phyloP scores from a whole-genome alignment of 2,888 invertebrate species.

The Pecten maximus region DNA sequence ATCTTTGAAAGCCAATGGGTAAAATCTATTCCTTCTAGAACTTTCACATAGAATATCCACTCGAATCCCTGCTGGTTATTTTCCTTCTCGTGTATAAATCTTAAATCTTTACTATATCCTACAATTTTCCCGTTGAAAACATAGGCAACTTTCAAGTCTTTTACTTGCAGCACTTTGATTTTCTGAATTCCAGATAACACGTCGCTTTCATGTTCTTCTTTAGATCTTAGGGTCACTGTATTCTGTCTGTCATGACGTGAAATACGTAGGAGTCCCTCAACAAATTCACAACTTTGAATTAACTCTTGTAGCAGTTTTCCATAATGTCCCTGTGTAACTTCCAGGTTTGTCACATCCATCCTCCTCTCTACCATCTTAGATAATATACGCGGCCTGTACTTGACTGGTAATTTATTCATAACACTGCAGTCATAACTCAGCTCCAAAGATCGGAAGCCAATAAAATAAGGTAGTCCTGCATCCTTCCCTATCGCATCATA shows the following conservation, averaged over 20 bases:
- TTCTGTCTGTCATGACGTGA: background rate
- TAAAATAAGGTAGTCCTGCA: slow-evolving; percentile 27
- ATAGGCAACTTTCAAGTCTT: background rate
- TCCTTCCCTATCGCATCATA: slow-evolving; percentile 33
- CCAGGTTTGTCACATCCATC: background rate
- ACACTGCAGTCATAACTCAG: background rate
- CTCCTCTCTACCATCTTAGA: slow-evolving; percentile 12
- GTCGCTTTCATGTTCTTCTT: slow-evolving; percentile 9
- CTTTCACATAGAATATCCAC: background rate
- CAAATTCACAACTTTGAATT: slow-evolving; percentile 40
- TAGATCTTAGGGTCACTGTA: background rate
- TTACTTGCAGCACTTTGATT: slow-evolving; percentile 22
- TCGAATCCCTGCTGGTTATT: background rate
- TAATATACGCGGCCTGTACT: slow-evolving; percentile 42
- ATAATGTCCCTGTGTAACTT: background rate
- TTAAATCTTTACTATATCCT: background rate
- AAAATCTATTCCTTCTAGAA: background rate
- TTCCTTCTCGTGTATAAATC: background rate
- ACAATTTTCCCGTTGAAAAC: background rate
- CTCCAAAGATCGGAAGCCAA: slow-evolving; percentile 26
- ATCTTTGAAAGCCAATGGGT: background rate
- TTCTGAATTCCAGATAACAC: background rate
- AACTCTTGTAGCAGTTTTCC: slow-evolving; percentile 39
- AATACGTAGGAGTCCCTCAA: slow-evolving; percentile 44
- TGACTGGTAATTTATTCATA: slow-evolving; percentile 42